A percentile compares a stretch with the other conserved stretches of the same genome.
phyloP scores from a whole-genome alignment of 2,797 vertebrate species.

The Scolopax rusticola region DNA sequence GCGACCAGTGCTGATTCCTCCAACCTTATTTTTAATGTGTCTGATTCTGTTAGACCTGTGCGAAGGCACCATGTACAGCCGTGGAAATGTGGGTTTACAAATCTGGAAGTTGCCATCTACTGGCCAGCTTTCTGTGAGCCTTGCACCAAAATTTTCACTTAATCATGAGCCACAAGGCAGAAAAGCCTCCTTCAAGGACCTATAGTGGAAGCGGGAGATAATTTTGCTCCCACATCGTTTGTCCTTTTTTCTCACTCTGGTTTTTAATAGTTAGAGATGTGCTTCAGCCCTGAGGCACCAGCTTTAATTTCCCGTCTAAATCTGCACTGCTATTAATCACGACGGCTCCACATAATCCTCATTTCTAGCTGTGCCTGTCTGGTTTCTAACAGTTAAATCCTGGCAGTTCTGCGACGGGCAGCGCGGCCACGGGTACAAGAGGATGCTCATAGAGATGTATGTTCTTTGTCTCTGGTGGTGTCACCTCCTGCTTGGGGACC shows the following conservation, averaged over 20 bases:
- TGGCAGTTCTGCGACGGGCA: background rate
- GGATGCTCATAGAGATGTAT: background rate
- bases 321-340: background rate
- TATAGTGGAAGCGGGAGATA: background rate
- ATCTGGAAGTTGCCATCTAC: background rate
- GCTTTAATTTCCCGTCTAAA: background rate
- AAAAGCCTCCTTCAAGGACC: background rate
- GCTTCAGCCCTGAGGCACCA: background rate
- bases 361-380: background rate
- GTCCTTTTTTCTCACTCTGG: background rate
- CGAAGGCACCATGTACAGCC: accelerated
- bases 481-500: background rate
- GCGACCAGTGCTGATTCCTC: background rate
- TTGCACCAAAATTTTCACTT: background rate
- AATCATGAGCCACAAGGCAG: background rate
- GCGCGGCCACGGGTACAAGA: accelerated
- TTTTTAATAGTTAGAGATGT: conserved; percentile 4
- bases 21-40: background rate
- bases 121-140: background rate
- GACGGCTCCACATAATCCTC: background rate
- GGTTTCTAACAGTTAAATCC: background rate
- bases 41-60: background rate
- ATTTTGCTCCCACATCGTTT: background rate
- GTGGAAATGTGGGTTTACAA: accelerated
- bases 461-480: background rate